Conservation (phyloP, 2,113 vertebrate species). For the Syngnathus scovelli region DNA sequence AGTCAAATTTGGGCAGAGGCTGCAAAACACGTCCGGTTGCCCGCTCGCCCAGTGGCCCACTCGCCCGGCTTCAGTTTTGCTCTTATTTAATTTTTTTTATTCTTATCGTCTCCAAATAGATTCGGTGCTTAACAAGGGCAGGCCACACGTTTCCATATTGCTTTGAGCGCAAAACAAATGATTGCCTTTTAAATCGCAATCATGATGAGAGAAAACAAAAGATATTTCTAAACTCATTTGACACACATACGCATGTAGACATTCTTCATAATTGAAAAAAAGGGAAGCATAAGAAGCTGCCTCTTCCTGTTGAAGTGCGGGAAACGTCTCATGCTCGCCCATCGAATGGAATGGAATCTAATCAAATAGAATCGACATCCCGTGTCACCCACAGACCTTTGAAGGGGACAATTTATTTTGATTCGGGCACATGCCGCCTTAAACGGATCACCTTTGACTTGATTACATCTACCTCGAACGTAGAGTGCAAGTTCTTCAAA, state of each 20-base stretch:
- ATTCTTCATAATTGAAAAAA: not conserved
- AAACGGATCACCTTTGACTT: conserved; percentile 46
- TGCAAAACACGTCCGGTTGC: too few species aligned
- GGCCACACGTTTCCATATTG: too few species aligned
- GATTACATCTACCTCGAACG: conserved; percentile 51
- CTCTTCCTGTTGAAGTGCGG: conserved; percentile 42
- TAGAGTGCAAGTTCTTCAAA: conserved; percentile 25
- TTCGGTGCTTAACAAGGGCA: too few species aligned
- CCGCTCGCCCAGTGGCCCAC: too few species aligned
- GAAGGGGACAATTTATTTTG: conserved; percentile 32
- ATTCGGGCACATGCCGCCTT: conserved; percentile 31
- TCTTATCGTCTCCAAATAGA: too few species aligned
- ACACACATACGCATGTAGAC: not conserved
- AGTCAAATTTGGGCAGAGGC: too few species aligned
- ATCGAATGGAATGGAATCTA: conserved; percentile 41
- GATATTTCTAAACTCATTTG: too few species aligned
- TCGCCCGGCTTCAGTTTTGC: too few species aligned
- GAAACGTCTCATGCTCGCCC: conserved; percentile 41
- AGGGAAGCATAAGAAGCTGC: conserved; percentile 36
- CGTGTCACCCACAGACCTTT: conserved; percentile 25
- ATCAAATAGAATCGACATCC: conserved; percentile 34
- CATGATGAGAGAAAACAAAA: not conserved
- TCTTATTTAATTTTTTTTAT: too few species aligned
- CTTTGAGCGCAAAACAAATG: too few species aligned
- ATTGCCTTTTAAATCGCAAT: too few species aligned